Base-by-base conservation (phyloP, 2,888 invertebrate genomes). In the Hypselothyrea guttata region DNA sequence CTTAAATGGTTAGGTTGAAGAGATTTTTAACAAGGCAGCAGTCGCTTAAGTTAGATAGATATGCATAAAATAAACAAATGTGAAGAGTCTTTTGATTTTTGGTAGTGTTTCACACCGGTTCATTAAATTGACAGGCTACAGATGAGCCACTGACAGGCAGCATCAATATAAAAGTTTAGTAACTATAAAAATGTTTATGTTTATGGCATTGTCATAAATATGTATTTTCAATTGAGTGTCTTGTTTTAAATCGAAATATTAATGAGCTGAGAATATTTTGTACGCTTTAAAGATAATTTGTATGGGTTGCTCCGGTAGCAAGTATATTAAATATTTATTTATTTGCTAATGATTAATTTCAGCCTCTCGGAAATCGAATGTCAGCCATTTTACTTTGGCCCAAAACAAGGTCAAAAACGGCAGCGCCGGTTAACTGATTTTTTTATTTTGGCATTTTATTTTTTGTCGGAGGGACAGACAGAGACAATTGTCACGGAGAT, bases 401-500 rank as follows among this genome's bases (percentile, higher is more conserved):
- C 2, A 7, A 49, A 66, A 54, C 51, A 60, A 48, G 55, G 52
- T 53, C 48, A 42, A 46, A 59, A 57, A 53, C 52, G 45, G 49
- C 68, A 72, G 61, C 55, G 37, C 28, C 65, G 46, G 57, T 40
- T 40, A 40, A 55, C 38, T 56, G 67, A 69, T 67, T 65, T 60
- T 55, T 37, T 15, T 15, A 13, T 15, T 40, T 45, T 44, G 44
- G 27, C 16, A 11, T 52, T 40, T 28, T 22, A 15, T 15, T 16
- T 34, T 47, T 48, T 8, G 27, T 22, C 9, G 18, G 22, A 48
- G 49, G 51, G 41, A 41, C 47, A 41, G 55, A 37, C 54, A 52
- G 51, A 28, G 53, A 54, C 56, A 57, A 60, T 76, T 82, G 63
- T 71, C 71, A 57, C 18, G 16, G 51, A 55, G 81, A 81, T 81